Base-by-base conservation (phyloP, 2,888 invertebrate species). In the Hymenopus coronatus region DNA sequence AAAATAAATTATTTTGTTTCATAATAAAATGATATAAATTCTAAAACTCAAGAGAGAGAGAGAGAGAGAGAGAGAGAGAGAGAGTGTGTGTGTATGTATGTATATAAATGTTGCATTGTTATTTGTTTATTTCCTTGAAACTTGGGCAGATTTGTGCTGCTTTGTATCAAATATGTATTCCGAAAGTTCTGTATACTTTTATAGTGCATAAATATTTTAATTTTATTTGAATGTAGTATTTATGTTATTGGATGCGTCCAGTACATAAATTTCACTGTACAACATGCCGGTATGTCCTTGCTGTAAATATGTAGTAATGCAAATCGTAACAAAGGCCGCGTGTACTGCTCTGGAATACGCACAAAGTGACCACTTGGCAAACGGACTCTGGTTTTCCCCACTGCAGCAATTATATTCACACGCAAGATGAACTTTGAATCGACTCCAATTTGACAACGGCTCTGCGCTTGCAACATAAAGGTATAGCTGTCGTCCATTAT, bases 341-440 rank as follows among this genome's bases (percentile, higher is more conserved):
- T 70, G 40, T 40, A 40, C 40, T 12, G 12, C 40, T 40, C 40
- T 40, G 40, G 40, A 40, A 40, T 40, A 70, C 54, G 54, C 54
- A 70, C 25, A 70, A 70, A 70, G 54, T 70, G 54, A 70, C 25
- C 54, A 70, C 54, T 70, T 70, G 54, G 54, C 54, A 70, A 70
- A 70, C 54, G 54, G 9, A 70, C 25, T 70, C 54, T 70, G 54
- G 54, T 25, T 70, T 70, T 70, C 54, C 54, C 54, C n/a, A 28
- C 54, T 85, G 28, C 28, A 85, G 54, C 70, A 85, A 85, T 85
- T 85, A 85, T 85, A 85, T 85, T 28, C 70, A 28, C 70, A 70
- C 70, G 85, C 85, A 85, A 85, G 85, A 84, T 70, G 54, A 85
- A 85, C 85, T 85, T 70, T 85, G 85, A 54, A 85, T 85, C 70